Percentiles rank a stretch among this genome's conserved stretches.
These are phyloP conservation scores for Scarus forsteni DNA, from an alignment of 2,797 vertebrate genomes.

Conservation along the genomic window DNA sequence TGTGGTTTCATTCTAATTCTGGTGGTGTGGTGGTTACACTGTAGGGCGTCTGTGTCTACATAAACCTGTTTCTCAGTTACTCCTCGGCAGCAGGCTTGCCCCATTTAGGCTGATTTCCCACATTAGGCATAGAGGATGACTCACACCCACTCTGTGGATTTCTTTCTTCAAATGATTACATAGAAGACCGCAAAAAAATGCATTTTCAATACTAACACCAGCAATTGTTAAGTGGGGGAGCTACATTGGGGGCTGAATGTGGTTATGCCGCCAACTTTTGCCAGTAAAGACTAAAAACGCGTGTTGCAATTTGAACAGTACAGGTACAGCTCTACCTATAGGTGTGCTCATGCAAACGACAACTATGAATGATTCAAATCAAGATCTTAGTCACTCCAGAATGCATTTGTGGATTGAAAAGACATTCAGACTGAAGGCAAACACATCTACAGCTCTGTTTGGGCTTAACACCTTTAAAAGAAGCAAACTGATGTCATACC, in stretches of 20 bases:
- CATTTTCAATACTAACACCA: background rate
- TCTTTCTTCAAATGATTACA: slow-evolving; percentile 20
- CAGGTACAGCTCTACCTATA: background rate
- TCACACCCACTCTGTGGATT: slow-evolving; percentile 34
- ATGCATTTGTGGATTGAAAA: background rate
- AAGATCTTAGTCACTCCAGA: background rate
- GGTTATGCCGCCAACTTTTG: too few relatives aligned
- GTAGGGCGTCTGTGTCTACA: slow-evolving; percentile 30
- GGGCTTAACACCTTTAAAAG: background rate
- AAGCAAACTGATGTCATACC: too few relatives aligned
- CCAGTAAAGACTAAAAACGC: too few relatives aligned
- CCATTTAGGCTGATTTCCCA: slow-evolving; percentile 50
- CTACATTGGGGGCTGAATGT: background rate
- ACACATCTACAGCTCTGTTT: background rate
- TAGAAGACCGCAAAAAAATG: background rate
- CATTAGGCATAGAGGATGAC: slow-evolving; percentile 47
- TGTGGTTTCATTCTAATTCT: slow-evolving; percentile 56
- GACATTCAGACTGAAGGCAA: background rate
- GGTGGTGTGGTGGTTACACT: slow-evolving; percentile 27
- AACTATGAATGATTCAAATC: background rate
- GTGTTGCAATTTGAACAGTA: background rate
- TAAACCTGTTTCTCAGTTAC: slow-evolving; percentile 64
- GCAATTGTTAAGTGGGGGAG: background rate
- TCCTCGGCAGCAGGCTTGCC: slow-evolving; percentile 18
- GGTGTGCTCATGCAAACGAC: background rate